Evolutionary conservation across 2,888 invertebrate species (phyloP).

Genomic region (Trachelus troglodyta): DNA sequence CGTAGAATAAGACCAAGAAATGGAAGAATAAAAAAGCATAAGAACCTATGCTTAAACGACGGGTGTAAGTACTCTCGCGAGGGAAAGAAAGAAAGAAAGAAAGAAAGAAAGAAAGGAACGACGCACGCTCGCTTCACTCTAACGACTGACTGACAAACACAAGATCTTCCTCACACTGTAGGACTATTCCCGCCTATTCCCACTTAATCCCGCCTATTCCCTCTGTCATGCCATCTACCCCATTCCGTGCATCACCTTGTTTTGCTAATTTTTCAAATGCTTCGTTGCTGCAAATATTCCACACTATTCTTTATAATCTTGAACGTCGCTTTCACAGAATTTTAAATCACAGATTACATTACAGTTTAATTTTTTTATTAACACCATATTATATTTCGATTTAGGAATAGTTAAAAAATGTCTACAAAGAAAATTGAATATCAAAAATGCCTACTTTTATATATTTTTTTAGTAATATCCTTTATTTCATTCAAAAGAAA

Average conservation of each 20-base stretch:
- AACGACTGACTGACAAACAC: not conserved
- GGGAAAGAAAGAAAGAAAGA: too few relatives aligned
- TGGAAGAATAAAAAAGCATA: not conserved
- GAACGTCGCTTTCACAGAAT: not conserved
- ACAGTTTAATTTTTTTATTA: not conserved
- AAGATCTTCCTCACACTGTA: not conserved
- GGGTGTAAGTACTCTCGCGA: not conserved
- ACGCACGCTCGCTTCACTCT: constrained; percentile 2
- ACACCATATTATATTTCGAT: not conserved
- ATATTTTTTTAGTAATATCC: too few relatives aligned
- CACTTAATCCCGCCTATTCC: not conserved
- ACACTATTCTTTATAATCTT: not conserved
- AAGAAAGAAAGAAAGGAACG: not conserved
- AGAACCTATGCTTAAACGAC: not conserved
- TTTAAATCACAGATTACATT: not conserved
- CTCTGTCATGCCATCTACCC: not conserved
- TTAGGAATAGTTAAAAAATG: not conserved
- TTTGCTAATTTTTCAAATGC: not conserved
- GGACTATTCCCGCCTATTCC: not conserved
- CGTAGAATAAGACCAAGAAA: not conserved
- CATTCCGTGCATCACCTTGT: not conserved
- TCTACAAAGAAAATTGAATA: too few relatives aligned
- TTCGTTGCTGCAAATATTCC: not conserved
- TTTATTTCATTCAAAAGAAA: not conserved
- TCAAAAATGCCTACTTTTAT: too few relatives aligned